Evolutionary conservation across 2,888 invertebrate genomes (phyloP), one percentile per base, ranked within the genome.

Genomic region (Itoplectis maculator): DNA sequence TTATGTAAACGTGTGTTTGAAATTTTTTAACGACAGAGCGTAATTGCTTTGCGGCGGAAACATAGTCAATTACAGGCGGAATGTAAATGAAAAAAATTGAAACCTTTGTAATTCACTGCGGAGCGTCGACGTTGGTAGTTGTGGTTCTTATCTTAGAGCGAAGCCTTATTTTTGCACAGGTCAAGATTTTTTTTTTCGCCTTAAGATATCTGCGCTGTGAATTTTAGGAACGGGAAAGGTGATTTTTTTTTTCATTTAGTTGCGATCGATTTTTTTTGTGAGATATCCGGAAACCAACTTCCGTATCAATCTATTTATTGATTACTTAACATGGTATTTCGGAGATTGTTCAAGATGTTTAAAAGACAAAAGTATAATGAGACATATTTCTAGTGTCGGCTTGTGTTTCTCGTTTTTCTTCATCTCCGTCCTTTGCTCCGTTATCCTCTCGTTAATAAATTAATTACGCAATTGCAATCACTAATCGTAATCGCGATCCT

Each of bases 241-340:
- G 11, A 63, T 63, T 63, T 29, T 56, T 0, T 63, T 63, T 29
- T 56, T 0, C 29, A 56, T 23, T 13, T 8, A 20, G 49, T 0
- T 29, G n/a, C 15, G 63, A 63, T 18, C 18, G 7, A 40, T 61
- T 23, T 15, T 42, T 65, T 65, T 20, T 70, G 0, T 42, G 37
- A 49, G 56, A 61, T 4, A 75, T 45, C n/a, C 59, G 59, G 59
- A 66, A 75, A 76, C 37, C n/a, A 70, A 79, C 61, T 74, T 76
- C 72, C 51, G 70, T 79, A 66, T 79, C 61, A 51, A 68, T 82
- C 59, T 68, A 75, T 79, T 82, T 76, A 79, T 82, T 79, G 75
- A 61, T 72, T 79, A 79, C 72, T 79, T 66, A 74, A 82, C 61
- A 79, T 45, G 54, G 3, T 45, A 75, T 20, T 70, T 70, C 79